These are phyloP conservation scores for Prionchulus punctatus DNA, from an alignment of 2,888 invertebrate genomes.

Conservation along the genomic window DNA sequence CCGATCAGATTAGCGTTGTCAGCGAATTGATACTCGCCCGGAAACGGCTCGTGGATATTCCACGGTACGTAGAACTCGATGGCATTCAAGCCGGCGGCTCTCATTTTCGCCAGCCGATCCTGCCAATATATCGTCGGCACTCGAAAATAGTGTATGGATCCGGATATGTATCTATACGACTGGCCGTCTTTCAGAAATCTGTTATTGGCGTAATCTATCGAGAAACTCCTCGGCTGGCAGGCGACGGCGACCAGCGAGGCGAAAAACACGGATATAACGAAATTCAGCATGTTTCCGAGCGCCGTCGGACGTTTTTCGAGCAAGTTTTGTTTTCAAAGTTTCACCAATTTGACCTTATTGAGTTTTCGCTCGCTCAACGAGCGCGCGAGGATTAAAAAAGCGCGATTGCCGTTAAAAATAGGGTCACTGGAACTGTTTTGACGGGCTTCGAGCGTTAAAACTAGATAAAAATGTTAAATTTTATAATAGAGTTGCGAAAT, in stretches of 20 bases:
- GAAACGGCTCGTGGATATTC: conserved; percentile 21
- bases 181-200: conserved; percentile 54
- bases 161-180: conserved; percentile 50
- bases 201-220: conserved; percentile 41
- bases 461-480: no score
- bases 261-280: conserved; percentile 69
- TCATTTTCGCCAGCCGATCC: conserved; percentile 55
- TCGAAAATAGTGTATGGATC: conserved; percentile 71
- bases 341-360: no score
- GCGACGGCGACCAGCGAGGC: conserved; percentile 51
- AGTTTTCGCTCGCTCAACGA: no score
- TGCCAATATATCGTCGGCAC: conserved; percentile 61
- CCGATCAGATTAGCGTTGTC: conserved; percentile 18
- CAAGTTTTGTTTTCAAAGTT: no score
- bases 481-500: no score
- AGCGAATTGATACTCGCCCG: conserved; percentile 15
- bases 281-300: conserved; percentile 51
- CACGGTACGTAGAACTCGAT: conserved; percentile 28
- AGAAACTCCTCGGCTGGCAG: conserved; percentile 44
- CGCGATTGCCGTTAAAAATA: no score
- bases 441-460: no score
- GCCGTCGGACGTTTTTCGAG: conserved; percentile 51
- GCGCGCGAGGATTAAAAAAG: no score
- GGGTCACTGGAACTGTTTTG: no score
- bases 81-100: conserved; percentile 52